phyloP scores from a whole-genome alignment of 2,888 invertebrate species.

The Drosophila falleni region DNA sequence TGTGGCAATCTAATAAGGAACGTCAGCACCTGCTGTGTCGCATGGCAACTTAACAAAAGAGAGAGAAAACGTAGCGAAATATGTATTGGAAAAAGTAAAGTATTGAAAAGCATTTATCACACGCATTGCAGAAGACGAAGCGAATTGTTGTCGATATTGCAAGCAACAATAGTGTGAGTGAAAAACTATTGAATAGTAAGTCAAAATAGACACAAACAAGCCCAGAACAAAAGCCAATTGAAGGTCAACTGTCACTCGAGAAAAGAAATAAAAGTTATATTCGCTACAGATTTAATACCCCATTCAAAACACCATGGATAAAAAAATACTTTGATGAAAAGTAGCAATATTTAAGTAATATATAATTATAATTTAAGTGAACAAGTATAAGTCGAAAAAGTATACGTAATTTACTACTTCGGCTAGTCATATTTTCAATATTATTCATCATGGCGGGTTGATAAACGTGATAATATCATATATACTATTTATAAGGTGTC shows the following conservation, averaged over 20 bases:
- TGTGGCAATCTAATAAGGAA: slow-evolving; percentile 18
- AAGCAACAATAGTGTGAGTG: not conserved
- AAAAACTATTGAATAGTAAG: slow-evolving; percentile 18
- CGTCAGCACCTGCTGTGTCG: slow-evolving; percentile 8
- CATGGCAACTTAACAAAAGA: not conserved
- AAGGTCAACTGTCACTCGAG: slow-evolving; percentile 18
- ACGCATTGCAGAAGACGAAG: not conserved
- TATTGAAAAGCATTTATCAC: slow-evolving; percentile 19
- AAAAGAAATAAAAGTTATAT: not conserved
- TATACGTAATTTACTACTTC: no score
- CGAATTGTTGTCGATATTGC: slow-evolving; percentile 4
- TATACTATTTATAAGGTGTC: no score
- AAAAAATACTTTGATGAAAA: no score
- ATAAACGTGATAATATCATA: no score
- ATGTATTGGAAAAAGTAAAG: not conserved
- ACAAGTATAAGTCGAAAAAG: no score
- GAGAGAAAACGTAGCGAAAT: not conserved
- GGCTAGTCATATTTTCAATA: no score
- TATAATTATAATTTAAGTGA: no score
- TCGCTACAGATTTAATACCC: not conserved
- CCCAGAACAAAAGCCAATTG: slow-evolving; percentile 40
- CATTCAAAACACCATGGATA: no score
- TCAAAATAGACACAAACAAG: not conserved
- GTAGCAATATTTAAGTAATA: no score
- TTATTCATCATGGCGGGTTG: no score